Percentiles rank a stretch among this genome's conserved stretches.
Evolutionary conservation across 2,113 vertebrate species (phyloP).

Genomic region (Spea multiplicata): DNA sequence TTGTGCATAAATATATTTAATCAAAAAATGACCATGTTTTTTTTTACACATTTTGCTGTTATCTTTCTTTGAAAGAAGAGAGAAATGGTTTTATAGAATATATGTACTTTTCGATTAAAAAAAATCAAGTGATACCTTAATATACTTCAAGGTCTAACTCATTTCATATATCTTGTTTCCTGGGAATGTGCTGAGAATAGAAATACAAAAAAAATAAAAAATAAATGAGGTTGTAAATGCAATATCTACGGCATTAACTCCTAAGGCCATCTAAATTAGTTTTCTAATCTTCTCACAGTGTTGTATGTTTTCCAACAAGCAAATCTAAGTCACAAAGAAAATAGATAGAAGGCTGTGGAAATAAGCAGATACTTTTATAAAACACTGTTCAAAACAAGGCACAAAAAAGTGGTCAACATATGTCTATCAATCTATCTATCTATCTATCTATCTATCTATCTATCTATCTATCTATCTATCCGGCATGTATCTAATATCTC

Average conservation of each 20-base stretch:
- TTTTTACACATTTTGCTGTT: background rate
- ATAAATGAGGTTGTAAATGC: constrained; percentile 21
- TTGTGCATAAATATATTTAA: too few species aligned
- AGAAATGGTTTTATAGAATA: background rate
- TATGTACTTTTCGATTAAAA: constrained; percentile 12
- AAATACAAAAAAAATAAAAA: constrained; percentile 35
- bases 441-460: too few species aligned
- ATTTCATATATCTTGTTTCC: constrained; percentile 14
- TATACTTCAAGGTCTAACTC: constrained; percentile 15
- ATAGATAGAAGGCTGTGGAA: constrained; percentile 22
- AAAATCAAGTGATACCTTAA: constrained; percentile 8
- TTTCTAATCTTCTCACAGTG: constrained; percentile 49
- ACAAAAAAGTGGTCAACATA: too few species aligned
- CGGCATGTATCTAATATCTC: too few species aligned
- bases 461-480: too few species aligned
- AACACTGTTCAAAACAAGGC: background rate
- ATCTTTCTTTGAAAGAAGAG: background rate
- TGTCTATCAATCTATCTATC: too few species aligned
- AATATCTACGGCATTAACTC: constrained; percentile 23
- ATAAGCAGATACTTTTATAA: constrained; percentile 18
- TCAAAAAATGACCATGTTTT: background rate
- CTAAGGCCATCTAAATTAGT: constrained; percentile 48
- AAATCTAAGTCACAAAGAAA: constrained; percentile 52
- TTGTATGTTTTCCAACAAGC: constrained; percentile 52
- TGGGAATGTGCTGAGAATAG: background rate